Evolutionary conservation across 1,140 invertebrate species (phyloP), one percentile per base, ranked within the genome.

Genomic region (Achatina immaculata): DNA sequence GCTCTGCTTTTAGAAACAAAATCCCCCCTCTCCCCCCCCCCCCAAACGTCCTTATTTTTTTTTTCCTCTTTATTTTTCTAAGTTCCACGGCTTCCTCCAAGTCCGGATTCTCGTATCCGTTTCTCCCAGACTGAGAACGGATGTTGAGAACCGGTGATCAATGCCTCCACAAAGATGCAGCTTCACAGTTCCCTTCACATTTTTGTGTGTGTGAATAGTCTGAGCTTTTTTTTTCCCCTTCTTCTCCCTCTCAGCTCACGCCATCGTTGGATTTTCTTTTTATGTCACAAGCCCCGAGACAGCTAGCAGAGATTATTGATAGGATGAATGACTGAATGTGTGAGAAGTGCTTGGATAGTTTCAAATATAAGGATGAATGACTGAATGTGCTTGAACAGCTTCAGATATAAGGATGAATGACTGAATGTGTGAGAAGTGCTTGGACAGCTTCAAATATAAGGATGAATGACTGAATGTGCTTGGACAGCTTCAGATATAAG

Each of bases 81-180:
- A 28, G 6, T 24, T n/a, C 34, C 24, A n/a, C n/a, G 16, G 31
- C n/a, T 68, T 40, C 65, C 7, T 31, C n/a, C 9, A 34, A 66
- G 65, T 34, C 69, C 72, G 72, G 72, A 74, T 48, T 74, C 28
- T 36, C 19, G 42, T 43, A 48, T 74, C 72, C 72, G 72, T 74
- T 51, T 74, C 45, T 40, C 42, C 9, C 1, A 42, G 24, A 40
- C 68, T 28, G 16, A 38, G 24, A 2, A 69, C 19, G 19, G 31
- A 69, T 69, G 40, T 19, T 21, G 40, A 38, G 42, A 69, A 38
- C 31, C n/a, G 68, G 36, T 69, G 68, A 69, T 69, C 68, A 42
- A 69, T 69, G n/a, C 68, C 4, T 19, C 68, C 24, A 43, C 36
- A 69, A 69, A 0, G 36, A n/a, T 38, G 31, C 58, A 43, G 36